Evolutionary conservation across 2,888 invertebrate species (phyloP).

Genomic region (Cerceris ruficornis): DNA sequence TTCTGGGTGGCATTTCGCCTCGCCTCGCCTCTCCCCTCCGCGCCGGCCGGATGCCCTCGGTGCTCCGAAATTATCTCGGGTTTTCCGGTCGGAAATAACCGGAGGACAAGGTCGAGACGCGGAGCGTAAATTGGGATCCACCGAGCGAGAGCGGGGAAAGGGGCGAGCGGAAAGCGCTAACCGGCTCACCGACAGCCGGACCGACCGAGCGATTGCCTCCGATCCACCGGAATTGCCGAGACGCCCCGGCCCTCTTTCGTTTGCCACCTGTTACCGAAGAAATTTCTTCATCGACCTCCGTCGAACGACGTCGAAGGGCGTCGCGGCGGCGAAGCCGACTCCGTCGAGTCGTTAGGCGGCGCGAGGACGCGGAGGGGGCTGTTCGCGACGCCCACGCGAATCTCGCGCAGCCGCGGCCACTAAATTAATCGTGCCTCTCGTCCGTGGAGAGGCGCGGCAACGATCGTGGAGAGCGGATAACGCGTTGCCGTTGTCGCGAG

Average conservation of each 20-base stretch:
- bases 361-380: constrained; percentile 11
- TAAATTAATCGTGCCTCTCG: constrained; percentile 52
- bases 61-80: not conserved
- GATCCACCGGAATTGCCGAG: constrained; percentile 29
- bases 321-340: too few species aligned
- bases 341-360: not conserved
- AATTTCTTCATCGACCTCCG: constrained; percentile 23
- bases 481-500: constrained; percentile 42
- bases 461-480: constrained; percentile 44
- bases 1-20: too few species aligned
- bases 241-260: constrained; percentile 21
- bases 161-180: constrained; percentile 17
- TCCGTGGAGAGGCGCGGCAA: constrained; percentile 39
- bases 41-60: not conserved
- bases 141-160: not conserved
- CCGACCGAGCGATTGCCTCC: constrained; percentile 7
- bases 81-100: constrained; percentile 29
- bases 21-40: too few species aligned
- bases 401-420: constrained; percentile 33
- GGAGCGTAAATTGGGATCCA: constrained; percentile 31
- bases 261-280: constrained; percentile 36
- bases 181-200: not conserved
- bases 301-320: not conserved
- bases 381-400: constrained; percentile 39
- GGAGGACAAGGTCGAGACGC: constrained; percentile 3